Evolutionary conservation across 2,888 invertebrate species (phyloP), one percentile per base, ranked within the genome.

Genomic region (Pyrrhosoma nymphula): DNA sequence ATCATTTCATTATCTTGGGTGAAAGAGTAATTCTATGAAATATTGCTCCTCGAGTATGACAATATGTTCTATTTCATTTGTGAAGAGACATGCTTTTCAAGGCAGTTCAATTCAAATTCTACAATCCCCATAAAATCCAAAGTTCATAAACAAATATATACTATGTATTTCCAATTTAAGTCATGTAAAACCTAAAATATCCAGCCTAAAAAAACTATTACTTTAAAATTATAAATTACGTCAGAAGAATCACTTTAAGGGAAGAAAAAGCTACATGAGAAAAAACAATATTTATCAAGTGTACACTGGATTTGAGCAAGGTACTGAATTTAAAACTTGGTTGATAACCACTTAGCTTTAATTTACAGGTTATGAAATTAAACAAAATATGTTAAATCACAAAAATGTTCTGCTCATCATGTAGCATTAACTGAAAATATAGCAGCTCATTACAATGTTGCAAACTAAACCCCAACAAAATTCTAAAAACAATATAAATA

Each of bases 381-480:
- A 93, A 93, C 63, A 63, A 75, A 69, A 35, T 39, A 47, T 69
- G 47, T 93, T 60, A 91, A 91, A 56, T 39, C 47, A 47, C 26
- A 93, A 93, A 93, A 63, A 39, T 18, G 69, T 93, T 93, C 63
- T 69, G 93, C n/a, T 47, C 63, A 69, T 93, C 63, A 93, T n/a
- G 93, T 93, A 93, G 93, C 93, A 93, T 18, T 69, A 75, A 93
- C 69, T 93, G 93, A 93, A 47, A 93, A 93, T 93, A 69, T 69
- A 93, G 93, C 69, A 93, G 93, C 93, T 75, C 47, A 47, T 69
- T 63, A 93, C 91, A 91, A 63, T 93, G 60, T 93, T 93, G 93
- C 93, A 93, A 91, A 93, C 63, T 69, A 93, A 93, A 93, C 69
- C 91, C 93, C 93, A 93, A 93, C 93, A 93, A 93, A 69, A 93